phyloP scores from a whole-genome alignment of 2,888 invertebrate species.

The Ceraclea dissimilis region DNA sequence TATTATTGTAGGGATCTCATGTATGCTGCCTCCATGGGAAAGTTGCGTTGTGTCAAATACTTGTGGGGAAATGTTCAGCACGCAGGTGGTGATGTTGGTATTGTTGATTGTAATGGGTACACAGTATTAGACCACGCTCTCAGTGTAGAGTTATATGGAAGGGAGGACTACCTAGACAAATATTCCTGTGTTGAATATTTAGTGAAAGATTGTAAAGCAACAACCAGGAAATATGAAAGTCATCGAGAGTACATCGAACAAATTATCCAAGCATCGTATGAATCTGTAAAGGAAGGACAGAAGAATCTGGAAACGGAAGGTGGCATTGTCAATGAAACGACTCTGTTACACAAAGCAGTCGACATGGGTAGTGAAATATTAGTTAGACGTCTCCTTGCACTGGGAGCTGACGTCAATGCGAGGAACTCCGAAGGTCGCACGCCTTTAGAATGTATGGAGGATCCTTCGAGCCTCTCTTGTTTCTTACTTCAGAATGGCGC shows the following conservation, averaged over 20 bases:
- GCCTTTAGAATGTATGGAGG: neutral
- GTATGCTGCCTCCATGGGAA: too few species aligned
- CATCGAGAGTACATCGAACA: neutral
- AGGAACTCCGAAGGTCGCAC: neutral
- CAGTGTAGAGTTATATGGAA: neutral
- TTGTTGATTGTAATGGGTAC: too few species aligned
- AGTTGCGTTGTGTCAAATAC: too few species aligned
- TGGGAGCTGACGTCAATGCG: neutral
- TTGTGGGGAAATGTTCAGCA: too few species aligned
- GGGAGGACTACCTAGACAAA: neutral
- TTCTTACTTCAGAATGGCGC: neutral
- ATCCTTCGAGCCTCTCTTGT: neutral
- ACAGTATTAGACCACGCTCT: too few species aligned
- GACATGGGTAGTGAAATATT: neutral
- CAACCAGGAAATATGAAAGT: neutral
- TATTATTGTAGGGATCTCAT: too few species aligned
- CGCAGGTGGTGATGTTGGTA: too few species aligned
- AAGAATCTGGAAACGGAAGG: too few species aligned
- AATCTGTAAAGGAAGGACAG: neutral
- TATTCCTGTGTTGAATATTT: neutral
- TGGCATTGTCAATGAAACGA: too few species aligned
- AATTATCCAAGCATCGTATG: neutral
- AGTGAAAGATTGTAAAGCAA: neutral
- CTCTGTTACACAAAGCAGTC: neutral
- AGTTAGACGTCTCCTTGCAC: neutral